A percentile compares a stretch with the other conserved stretches of the same genome.
These are phyloP conservation scores for Diarsia rubi DNA, from an alignment of 2,888 invertebrate species.

Conservation along the genomic window DNA sequence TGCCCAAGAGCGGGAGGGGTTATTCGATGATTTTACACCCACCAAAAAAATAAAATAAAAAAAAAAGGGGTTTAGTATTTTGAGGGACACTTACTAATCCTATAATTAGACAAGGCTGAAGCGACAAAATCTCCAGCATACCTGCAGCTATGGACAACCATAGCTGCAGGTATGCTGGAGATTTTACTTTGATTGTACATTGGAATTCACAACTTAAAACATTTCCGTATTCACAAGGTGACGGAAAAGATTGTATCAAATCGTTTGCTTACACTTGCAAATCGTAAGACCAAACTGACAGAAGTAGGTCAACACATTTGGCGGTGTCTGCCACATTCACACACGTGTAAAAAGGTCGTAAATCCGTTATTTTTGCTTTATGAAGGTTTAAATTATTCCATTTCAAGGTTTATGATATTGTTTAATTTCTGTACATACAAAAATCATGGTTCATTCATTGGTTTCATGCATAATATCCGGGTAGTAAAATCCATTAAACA, in stretches of 20 bases:
- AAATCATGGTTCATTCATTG: background rate
- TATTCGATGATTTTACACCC: no score
- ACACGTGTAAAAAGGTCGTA: conserved; percentile 23
- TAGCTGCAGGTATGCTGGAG: no score
- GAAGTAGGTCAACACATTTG: conserved; percentile 51
- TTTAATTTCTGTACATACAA: background rate
- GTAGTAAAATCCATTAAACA: background rate
- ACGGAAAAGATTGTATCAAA: conserved; percentile 21
- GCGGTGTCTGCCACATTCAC: background rate
- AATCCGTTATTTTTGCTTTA: conserved; percentile 25
- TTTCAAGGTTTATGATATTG: background rate
- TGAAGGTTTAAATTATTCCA: conserved; percentile 27
- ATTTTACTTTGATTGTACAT: no score
- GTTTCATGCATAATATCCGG: background rate
- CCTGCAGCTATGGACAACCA: background rate
- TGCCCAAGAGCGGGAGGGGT: no score
- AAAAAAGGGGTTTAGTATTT: no score
- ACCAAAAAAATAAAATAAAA: no score
- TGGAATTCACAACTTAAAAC: background rate
- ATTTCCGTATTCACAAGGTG: conserved; percentile 4
- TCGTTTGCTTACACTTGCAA: conserved; percentile 16
- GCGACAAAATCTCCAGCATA: background rate
- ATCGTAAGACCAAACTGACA: conserved; percentile 27
- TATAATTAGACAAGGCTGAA: background rate
- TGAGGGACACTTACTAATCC: background rate